Evolutionary conservation across 2,888 invertebrate genomes (phyloP).

Genomic region (Hydrotaea diabolus): DNA sequence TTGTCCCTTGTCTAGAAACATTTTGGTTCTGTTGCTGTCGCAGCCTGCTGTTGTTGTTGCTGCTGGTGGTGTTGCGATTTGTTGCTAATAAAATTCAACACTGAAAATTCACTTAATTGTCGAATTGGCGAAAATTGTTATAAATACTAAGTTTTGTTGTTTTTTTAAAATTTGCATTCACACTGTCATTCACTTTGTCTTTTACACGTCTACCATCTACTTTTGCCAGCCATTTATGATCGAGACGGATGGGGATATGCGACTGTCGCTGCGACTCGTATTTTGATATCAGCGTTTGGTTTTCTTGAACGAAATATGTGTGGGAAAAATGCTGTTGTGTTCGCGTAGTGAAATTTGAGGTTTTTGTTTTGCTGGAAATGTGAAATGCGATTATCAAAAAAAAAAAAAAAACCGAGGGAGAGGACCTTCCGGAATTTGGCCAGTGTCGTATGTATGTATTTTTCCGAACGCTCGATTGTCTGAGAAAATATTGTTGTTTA

Average conservation of each 20-base stretch:
- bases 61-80: slow-evolving; percentile 23
- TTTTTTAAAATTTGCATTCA: neutral
- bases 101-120: slow-evolving; percentile 15
- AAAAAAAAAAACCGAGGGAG: neutral
- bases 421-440: slow-evolving; percentile 9
- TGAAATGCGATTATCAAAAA: neutral
- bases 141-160: too few relatives aligned
- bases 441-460: neutral
- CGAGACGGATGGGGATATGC: neutral
- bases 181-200: neutral
- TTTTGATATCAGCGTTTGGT: neutral
- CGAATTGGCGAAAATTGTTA: neutral
- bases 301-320: slow-evolving; percentile 23
- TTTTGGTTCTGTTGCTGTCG: slow-evolving; percentile 14
- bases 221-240: neutral
- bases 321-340: slow-evolving; percentile 17
- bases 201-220: neutral
- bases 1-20: slow-evolving; percentile 47
- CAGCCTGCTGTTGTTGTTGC: neutral
- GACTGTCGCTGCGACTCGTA: neutral
- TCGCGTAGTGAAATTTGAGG: slow-evolving; percentile 8
- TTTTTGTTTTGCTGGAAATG: slow-evolving; percentile 32
- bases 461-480: neutral
- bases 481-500: slow-evolving; percentile 12
- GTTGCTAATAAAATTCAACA: neutral